phyloP scores from a whole-genome alignment of 2,888 invertebrate species.

The Holacanthella duospinosa region DNA sequence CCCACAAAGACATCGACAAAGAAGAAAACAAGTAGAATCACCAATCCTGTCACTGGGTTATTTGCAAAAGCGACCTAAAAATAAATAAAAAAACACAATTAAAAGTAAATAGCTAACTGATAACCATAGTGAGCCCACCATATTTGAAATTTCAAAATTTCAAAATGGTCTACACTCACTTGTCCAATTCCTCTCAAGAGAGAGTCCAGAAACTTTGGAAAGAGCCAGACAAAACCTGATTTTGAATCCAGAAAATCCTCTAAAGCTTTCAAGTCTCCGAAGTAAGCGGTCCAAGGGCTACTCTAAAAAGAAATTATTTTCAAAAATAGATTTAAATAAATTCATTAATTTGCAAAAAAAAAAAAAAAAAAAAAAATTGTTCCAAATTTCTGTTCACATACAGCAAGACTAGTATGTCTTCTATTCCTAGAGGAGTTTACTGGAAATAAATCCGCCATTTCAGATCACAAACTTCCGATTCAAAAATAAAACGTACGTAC shows the following conservation, averaged over 20 bases:
- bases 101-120: neutral
- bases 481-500: too few species aligned
- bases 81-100: slow-evolving; percentile 25
- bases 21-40: slow-evolving; percentile 41
- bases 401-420: too few species aligned
- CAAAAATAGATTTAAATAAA: too few species aligned
- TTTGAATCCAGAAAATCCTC: slow-evolving; percentile 28
- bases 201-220: slow-evolving; percentile 40
- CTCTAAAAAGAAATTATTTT: too few species aligned
- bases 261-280: slow-evolving; percentile 33
- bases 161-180: neutral
- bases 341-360: too few species aligned
- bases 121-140: neutral
- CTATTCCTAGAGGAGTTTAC: too few species aligned
- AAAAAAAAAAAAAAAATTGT: too few species aligned
- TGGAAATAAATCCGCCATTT: too few species aligned
- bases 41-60: slow-evolving; percentile 44
- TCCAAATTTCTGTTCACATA: too few species aligned
- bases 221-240: slow-evolving; percentile 36
- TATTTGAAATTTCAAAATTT: neutral
- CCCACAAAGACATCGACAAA: slow-evolving; percentile 37
- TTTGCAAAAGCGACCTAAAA: slow-evolving; percentile 43
- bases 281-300: slow-evolving; percentile 25
- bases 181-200: slow-evolving; percentile 38
- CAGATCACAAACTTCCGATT: too few species aligned